phyloP scores from a whole-genome alignment of 35 echinoderm and acorn worm species.

The Chiridota heheva region DNA sequence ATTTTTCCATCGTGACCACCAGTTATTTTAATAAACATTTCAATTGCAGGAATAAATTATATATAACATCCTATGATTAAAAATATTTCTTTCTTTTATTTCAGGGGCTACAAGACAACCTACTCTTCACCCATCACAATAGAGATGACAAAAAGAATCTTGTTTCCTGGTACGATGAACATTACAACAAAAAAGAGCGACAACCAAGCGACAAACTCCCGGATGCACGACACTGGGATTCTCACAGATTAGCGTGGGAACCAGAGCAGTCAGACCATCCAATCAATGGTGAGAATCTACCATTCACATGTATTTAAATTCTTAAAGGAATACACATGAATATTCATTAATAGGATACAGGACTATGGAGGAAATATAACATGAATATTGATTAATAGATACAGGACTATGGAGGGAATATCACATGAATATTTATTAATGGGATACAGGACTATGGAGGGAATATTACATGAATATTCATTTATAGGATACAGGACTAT shows the following conservation, averaged over 20 bases:
- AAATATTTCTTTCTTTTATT: constrained; percentile 14
- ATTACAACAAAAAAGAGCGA: constrained; percentile 89
- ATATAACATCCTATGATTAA: neutral
- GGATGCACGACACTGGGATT: constrained; percentile 85
- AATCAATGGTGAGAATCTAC: constrained; percentile 66
- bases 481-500: too few species aligned
- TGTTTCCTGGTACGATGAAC: constrained; percentile 96
- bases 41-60: neutral
- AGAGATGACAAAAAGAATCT: constrained; percentile 78
- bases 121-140: constrained; percentile 89
- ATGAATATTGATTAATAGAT: neutral
- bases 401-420: too few species aligned
- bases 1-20: neutral
- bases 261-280: constrained; percentile 96
- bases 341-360: too few species aligned
- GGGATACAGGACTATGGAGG: too few species aligned
- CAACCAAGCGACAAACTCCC: constrained; percentile 41
- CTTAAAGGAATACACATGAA: neutral
- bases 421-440: too few species aligned
- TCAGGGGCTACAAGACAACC: constrained; percentile 74
- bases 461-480: too few species aligned
- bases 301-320: too few species aligned
- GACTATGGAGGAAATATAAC: too few species aligned
- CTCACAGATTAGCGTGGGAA: constrained; percentile 80
- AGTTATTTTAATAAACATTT: neutral